Conservation (phyloP, 2,797 vertebrate genomes). For the Iguana delicatissima region DNA sequence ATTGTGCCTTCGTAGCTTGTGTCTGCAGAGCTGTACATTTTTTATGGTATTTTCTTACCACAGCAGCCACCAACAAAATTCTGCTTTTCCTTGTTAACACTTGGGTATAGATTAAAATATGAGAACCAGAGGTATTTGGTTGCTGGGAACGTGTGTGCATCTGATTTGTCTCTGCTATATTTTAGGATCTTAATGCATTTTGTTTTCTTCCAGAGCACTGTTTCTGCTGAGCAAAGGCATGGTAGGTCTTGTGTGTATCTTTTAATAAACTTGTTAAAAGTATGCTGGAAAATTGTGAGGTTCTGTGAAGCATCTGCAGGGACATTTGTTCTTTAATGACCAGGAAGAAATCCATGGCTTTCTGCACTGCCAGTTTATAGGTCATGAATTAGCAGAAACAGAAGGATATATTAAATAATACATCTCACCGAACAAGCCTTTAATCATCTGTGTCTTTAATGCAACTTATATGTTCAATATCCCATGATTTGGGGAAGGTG, state of each 20-base stretch:
- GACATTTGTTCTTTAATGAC: neutral
- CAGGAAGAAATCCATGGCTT: neutral
- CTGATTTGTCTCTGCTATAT: too few relatives aligned
- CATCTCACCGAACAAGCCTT: neutral
- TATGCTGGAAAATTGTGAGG: too few relatives aligned
- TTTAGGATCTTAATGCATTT: neutral
- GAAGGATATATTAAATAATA: neutral
- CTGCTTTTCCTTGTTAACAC: neutral
- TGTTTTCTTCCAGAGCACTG: slow-evolving; percentile 84
- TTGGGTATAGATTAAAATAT: neutral
- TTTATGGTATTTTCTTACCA: too few relatives aligned
- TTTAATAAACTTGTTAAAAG: too few relatives aligned
- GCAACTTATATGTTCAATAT: neutral
- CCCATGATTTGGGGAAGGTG: neutral
- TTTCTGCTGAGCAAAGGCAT: slow-evolving; percentile 97
- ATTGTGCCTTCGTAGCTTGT: too few relatives aligned
- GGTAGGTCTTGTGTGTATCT: slow-evolving; percentile 82
- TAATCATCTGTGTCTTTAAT: neutral
- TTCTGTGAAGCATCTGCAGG: too few relatives aligned
- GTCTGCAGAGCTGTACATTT: too few relatives aligned
- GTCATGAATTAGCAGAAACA: neutral
- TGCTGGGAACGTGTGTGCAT: neutral
- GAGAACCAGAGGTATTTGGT: neutral
- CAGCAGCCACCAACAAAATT: neutral
- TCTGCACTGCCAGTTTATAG: neutral